phyloP scores from a whole-genome alignment of 64 coral and sea anemone species.

The Pocillopora damicornis region DNA sequence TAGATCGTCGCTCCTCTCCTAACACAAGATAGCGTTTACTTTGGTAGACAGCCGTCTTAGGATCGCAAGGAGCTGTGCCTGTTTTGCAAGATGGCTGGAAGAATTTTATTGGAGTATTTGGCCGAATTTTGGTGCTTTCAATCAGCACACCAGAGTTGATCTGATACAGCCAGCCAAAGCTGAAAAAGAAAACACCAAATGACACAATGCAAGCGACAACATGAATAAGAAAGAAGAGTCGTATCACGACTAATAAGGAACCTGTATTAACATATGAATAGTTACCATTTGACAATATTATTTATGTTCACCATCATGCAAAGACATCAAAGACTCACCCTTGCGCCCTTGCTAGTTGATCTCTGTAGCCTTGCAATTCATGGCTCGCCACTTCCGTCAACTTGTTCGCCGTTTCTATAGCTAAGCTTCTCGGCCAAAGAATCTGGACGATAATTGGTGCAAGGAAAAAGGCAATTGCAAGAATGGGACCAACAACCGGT shows the following conservation, averaged over 20 bases:
- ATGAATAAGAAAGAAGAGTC: too few species aligned
- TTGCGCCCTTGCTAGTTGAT: constrained; percentile 31
- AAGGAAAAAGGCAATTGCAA: constrained; percentile 48
- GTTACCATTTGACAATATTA: not conserved
- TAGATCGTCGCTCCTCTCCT: constrained; percentile 30
- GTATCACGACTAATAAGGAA: too few species aligned
- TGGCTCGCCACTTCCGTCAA: constrained; percentile 47
- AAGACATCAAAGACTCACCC: constrained; percentile 11
- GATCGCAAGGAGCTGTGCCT: constrained; percentile 37
- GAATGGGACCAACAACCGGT: too few species aligned
- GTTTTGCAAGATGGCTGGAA: constrained; percentile 52
- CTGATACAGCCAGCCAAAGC: constrained; percentile 73
- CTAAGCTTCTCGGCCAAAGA: constrained; percentile 56
- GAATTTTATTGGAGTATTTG: constrained; percentile 50
- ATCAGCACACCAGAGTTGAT: constrained; percentile 62
- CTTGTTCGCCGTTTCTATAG: constrained; percentile 75
- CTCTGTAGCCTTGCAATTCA: constrained; percentile 51
- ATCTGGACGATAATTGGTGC: constrained; percentile 50
- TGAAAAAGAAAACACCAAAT: not conserved
- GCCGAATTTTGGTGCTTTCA: constrained; percentile 24
- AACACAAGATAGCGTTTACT: constrained; percentile 52
- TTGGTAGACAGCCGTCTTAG: constrained; percentile 14
- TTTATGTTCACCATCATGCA: not conserved
- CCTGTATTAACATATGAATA: too few species aligned
- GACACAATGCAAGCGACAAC: not conserved